Evolutionary conservation across 1,140 invertebrate genomes (phyloP).

Genomic region (Agrypnia vestita): DNA sequence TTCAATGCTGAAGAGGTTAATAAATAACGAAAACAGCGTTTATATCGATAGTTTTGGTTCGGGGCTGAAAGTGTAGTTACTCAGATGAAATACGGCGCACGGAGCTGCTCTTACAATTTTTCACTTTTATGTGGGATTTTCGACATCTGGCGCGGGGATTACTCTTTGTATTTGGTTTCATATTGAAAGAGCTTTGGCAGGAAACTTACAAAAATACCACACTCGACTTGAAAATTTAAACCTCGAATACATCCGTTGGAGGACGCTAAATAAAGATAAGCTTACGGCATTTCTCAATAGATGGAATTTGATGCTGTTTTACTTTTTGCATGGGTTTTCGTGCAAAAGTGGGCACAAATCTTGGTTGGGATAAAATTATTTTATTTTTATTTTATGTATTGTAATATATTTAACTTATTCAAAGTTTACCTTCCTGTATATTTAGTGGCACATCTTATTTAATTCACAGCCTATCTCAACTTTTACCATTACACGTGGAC

Average conservation of each 20-base stretch:
- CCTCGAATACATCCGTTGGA: conserved; percentile 2
- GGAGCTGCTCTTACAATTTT: conserved; percentile 47
- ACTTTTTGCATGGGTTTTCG: no score
- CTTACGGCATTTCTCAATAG: not conserved
- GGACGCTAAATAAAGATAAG: not conserved
- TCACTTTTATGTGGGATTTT: conserved; percentile 55
- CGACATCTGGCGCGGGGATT: conserved; percentile 54
- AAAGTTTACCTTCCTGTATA: no score
- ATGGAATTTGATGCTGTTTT: not conserved
- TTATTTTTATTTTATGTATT: no score
- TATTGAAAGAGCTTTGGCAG: conserved; percentile 39
- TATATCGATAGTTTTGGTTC: not conserved
- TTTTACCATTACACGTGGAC: no score
- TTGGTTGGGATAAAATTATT: no score
- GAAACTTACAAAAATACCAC: conserved; percentile 43
- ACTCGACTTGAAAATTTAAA: conserved; percentile 52
- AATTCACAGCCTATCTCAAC: no score
- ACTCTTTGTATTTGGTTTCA: conserved; percentile 45
- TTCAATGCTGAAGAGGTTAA: no score
- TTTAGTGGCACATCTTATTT: no score
- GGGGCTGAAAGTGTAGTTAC: not conserved
- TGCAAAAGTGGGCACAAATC: no score
- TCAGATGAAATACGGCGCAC: conserved; percentile 48
- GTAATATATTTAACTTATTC: no score
- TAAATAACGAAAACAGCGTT: not conserved